Evolutionary conservation across 2,888 invertebrate species (phyloP), one percentile per base, ranked within the genome.

Genomic region (Idaea straminata): DNA sequence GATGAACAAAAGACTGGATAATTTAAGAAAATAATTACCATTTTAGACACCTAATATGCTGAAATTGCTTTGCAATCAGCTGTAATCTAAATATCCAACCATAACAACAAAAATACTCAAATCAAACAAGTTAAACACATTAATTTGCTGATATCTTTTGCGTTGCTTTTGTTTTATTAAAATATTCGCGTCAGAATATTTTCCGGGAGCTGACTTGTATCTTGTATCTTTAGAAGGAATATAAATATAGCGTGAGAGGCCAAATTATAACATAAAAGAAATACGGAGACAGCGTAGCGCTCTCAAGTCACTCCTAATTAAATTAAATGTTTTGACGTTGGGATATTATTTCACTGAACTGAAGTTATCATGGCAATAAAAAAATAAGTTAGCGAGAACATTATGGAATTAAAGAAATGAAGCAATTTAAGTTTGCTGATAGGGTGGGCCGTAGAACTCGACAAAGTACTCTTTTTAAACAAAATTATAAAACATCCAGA

Each of bases 321-420:
- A 68, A 71, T 71, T 70, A 74, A 71, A 68, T 71, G 65, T 67
- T 72, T 64, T 63, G 66, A 69, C 70, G 67, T 68, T 62, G 70
- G 69, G 74, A 73, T 74, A 76, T 72, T 72, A 65, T 66, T 69
- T 65, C 65, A 66, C 65, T 66, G 61, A 69, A 68, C 65, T 47
- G 47, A 10, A 47, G 69, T 72, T 71, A 65, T 67, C 68, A 66
- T 65, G 66, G 64, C 65, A 62, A 73, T 66, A 62, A 74, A 72
- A 72, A 68, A 73, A 70, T 67, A 65, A 59, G 57, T 64, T 38
- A 61, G 60, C 62, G n/a, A 60, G 6, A 5, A 62, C 35, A 65
- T 62, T 16, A 57, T 34, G 16, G 34, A 34, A 59, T 59, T 59
- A 34, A 59, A 16, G 59, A 59, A 5, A 47, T 47, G 4, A 47